phyloP scores from a whole-genome alignment of 2,113 vertebrate genomes.

The Struthio camelus region DNA sequence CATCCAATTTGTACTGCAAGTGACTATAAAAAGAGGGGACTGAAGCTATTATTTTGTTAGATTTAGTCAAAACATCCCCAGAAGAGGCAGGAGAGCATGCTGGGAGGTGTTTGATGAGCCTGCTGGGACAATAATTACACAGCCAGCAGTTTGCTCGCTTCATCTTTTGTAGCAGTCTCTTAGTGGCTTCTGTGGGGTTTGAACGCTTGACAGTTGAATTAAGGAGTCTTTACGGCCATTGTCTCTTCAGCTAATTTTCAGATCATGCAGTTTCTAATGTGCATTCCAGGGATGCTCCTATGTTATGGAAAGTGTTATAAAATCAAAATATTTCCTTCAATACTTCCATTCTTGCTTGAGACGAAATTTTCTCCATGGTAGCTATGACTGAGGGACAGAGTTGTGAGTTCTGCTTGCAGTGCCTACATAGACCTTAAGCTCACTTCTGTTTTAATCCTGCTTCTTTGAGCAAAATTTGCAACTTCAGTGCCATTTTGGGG shows the following conservation, averaged over 20 bases:
- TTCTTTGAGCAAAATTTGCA: neutral
- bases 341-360: neutral
- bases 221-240: neutral
- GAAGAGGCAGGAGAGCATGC: neutral
- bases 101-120: constrained; percentile 24
- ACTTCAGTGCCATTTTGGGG: constrained; percentile 7
- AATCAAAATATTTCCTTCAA: neutral
- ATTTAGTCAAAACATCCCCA: constrained; percentile 20
- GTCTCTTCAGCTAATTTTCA: neutral
- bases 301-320: neutral
- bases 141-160: neutral
- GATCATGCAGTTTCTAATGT: neutral
- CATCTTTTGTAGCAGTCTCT: neutral
- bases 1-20: neutral
- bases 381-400: neutral
- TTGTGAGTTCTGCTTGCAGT: neutral
- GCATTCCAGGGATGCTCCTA: neutral
- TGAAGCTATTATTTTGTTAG: constrained; percentile 1
- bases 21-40: neutral
- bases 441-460: neutral
- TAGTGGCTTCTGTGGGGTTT: neutral
- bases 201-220: neutral
- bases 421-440: neutral
- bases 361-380: neutral
- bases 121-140: constrained; percentile 30